phyloP scores from a whole-genome alignment of 2,113 vertebrate species.

The Petrocephalus microphthalmus region DNA sequence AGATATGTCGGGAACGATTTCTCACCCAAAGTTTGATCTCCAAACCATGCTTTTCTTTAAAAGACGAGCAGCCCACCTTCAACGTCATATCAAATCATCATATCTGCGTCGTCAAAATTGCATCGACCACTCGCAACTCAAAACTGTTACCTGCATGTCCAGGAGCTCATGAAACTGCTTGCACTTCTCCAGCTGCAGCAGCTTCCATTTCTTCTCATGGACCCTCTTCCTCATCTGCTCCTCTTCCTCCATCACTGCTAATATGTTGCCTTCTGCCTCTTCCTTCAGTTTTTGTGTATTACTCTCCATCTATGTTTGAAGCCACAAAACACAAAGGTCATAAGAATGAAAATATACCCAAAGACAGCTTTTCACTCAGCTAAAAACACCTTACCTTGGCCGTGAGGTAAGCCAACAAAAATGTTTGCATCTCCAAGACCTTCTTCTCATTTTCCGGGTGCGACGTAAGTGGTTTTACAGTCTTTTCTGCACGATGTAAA shows the following conservation, averaged over 20 bases:
- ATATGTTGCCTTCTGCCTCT: constrained; percentile 61
- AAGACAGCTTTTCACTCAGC: not conserved
- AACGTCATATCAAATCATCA: not conserved
- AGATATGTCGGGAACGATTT: not conserved
- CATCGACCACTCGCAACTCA: not conserved
- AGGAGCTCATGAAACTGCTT: constrained; percentile 49
- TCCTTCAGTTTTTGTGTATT: constrained; percentile 53
- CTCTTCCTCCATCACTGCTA: constrained; percentile 57
- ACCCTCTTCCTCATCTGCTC: constrained; percentile 47
- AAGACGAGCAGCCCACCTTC: not conserved
- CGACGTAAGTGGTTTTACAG: constrained; percentile 29
- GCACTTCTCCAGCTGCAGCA: constrained; percentile 53
- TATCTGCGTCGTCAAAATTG: not conserved
- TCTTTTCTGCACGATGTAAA: constrained; percentile 42
- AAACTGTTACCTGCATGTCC: constrained; percentile 66
- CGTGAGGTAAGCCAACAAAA: constrained; percentile 55
- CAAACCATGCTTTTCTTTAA: not conserved
- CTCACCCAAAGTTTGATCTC: not conserved
- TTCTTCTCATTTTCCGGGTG: constrained; percentile 47
- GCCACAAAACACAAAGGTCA: not conserved
- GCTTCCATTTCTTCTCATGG: constrained; percentile 47
- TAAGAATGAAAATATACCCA: not conserved
- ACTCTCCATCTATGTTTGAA: constrained; percentile 58
- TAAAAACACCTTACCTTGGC: constrained; percentile 48
- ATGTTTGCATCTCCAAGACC: constrained; percentile 50